phyloP scores from a whole-genome alignment of 1,140 invertebrate species.

The Chelonus insularis region DNA sequence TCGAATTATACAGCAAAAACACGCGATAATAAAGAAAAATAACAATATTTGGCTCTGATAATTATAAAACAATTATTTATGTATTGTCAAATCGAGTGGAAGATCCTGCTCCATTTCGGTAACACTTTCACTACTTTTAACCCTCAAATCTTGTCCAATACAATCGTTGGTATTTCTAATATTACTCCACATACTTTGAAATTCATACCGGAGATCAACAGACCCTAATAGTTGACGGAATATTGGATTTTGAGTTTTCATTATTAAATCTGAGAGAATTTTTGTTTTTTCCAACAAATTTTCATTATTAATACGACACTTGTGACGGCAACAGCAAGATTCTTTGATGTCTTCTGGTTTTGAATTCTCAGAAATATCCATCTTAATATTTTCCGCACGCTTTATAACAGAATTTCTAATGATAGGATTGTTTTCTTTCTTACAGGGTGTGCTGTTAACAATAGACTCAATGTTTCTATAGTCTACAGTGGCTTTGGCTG shows the following conservation, averaged over 20 bases:
- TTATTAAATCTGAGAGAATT: slow-evolving; percentile 53
- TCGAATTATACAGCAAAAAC: slow-evolving; percentile 9
- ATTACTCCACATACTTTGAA: slow-evolving; percentile 51
- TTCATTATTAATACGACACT: slow-evolving; percentile 51
- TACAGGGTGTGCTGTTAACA: slow-evolving; percentile 48
- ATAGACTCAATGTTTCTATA: slow-evolving; percentile 59
- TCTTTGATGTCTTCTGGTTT: slow-evolving; percentile 15
- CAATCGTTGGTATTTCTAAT: slow-evolving; percentile 34
- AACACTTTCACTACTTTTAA: slow-evolving; percentile 40
- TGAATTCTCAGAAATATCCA: slow-evolving; percentile 36
- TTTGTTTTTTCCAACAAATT: slow-evolving; percentile 52
- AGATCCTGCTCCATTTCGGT: slow-evolving; percentile 56
- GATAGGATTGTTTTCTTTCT: slow-evolving; percentile 44
- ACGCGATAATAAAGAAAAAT: background rate
- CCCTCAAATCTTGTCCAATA: slow-evolving; percentile 50
- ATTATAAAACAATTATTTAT: slow-evolving; percentile 54
- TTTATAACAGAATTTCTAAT: slow-evolving; percentile 55
- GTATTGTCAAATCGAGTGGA: slow-evolving; percentile 54
- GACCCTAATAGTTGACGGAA: slow-evolving; percentile 51
- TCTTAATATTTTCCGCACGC: slow-evolving; percentile 48
- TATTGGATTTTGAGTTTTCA: slow-evolving; percentile 52
- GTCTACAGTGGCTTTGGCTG: slow-evolving; percentile 48
- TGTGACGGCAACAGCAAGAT: slow-evolving; percentile 52
- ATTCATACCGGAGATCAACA: slow-evolving; percentile 49
- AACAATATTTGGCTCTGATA: slow-evolving; percentile 22